phyloP scores from a whole-genome alignment of 2,888 invertebrate genomes.

The Drosophila lacicola region DNA sequence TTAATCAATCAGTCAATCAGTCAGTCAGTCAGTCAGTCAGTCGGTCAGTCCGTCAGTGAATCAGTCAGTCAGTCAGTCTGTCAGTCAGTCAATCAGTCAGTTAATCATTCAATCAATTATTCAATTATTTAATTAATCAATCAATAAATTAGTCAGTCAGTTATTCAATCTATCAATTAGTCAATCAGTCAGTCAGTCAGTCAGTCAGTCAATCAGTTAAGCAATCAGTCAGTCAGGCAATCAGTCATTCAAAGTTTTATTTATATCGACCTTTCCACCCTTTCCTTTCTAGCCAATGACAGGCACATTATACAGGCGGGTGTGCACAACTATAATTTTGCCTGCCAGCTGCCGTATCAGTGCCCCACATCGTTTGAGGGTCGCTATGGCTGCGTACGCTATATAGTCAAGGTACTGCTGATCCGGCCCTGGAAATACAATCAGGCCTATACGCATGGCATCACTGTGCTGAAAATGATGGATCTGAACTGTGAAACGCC shows the following conservation, averaged over 20 bases:
- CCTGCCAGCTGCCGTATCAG: constrained; percentile 86
- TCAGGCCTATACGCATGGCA: constrained; percentile 90
- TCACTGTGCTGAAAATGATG: constrained; percentile 91
- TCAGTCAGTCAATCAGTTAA: neutral
- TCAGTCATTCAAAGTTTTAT: neutral
- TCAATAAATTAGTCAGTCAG: too few relatives aligned
- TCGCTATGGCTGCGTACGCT: constrained; percentile 90
- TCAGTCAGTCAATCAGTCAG: too few relatives aligned
- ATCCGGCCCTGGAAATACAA: constrained; percentile 94
- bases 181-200: too few relatives aligned
- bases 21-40: too few relatives aligned
- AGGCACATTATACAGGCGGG: constrained; percentile 82
- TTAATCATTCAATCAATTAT: too few relatives aligned
- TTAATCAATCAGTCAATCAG: too few relatives aligned
- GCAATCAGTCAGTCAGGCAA: neutral
- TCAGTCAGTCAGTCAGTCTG: too few relatives aligned
- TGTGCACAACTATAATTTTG: constrained; percentile 86
- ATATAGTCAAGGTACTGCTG: constrained; percentile 90
- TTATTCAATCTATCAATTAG: too few relatives aligned
- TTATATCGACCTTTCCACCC: neutral
- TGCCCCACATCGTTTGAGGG: constrained; percentile 93
- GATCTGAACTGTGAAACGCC: constrained; percentile 90
- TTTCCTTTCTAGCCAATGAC: constrained; percentile 47
- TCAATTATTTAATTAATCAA: too few relatives aligned
- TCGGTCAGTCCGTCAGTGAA: too few relatives aligned